Evolutionary conservation across 30 jellyfish, hydroid and myxozoan genomes (phyloP), one percentile per base, ranked within the genome.

Genomic region (Rhopilema esculentum): DNA sequence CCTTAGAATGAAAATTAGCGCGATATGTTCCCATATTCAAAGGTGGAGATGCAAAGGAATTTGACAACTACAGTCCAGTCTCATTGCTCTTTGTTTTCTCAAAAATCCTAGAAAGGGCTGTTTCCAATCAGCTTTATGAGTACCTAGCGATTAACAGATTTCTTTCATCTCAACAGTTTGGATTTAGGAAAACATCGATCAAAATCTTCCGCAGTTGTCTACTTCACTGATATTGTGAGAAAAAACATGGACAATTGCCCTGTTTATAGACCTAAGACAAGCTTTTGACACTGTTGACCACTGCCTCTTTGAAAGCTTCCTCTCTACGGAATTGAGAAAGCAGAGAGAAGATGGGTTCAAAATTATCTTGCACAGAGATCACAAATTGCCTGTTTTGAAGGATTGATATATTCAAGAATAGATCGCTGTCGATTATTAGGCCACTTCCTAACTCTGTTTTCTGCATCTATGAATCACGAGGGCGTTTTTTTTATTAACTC

Each of bases 31-130:
- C 97, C 19, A 70, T 91, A 49, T 84, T 57, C 48, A 76, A 85
- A 76, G 31, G 86, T 84, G 97, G 97, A 57, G 66, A 27, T 61
- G 80, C 90, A 61, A 83, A 75, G 62, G 83, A 51, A 48, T 77
- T 84, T 33, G 91, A 75, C 73, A 91, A 91, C 96, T 84, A 84
- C 75, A 77, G 97, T 57, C 96, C 96, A 52, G 76, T 85, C n/a
- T n/a, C n/a, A n/a, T n/a, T n/a, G n/a, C n/a, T n/a, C n/a, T n/a
- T n/a, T n/a, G n/a, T 65, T 28, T 48, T 80, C 27, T 84, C 95
- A 61, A 72, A 90, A 52, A 69, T 90, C 30, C 77, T 84, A 51
- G 95, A 83, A 68, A 84, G 88, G 76, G 68, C 74, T 52, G 91
- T 65, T 84, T 83, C 83, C 72, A 64, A 83, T 27, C 97, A 90